Percentiles rank a stretch among this genome's conserved stretches.
Conservation (phyloP, 2,113 vertebrate genomes). For the Burhinus bistriatus region DNA sequence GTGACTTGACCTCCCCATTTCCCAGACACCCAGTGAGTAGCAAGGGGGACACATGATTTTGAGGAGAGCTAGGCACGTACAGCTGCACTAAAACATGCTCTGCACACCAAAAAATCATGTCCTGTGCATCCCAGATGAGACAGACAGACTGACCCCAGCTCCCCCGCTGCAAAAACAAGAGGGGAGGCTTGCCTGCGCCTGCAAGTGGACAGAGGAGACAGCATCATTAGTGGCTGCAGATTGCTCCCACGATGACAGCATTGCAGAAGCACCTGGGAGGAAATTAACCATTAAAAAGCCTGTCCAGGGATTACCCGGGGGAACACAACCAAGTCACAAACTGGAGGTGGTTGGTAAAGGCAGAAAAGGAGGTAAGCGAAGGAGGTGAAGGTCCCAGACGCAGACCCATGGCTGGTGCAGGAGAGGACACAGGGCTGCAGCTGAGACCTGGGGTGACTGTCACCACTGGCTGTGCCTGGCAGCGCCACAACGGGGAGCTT, state of each 20-base stretch:
- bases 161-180: rapidly evolving
- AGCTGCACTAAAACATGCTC: neutral
- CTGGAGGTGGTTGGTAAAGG: neutral
- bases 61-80: neutral
- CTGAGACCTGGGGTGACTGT: neutral
- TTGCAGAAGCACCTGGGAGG: neutral
- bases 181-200: neutral
- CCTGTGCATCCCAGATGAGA: neutral
- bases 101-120: neutral
- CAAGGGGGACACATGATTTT: rapidly evolving
- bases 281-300: neutral
- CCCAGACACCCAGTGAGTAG: neutral
- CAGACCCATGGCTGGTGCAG: neutral
- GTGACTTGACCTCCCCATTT: neutral
- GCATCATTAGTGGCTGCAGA: neutral
- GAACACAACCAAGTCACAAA: rapidly evolving
- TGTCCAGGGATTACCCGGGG: neutral
- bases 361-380: neutral
- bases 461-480: rapidly evolving
- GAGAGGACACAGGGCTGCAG: rapidly evolving
- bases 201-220: neutral
- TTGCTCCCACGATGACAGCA: neutral
- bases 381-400: neutral
- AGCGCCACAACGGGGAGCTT: rapidly evolving
- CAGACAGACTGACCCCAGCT: neutral